These are phyloP conservation scores for Brachynemurus nebulosus DNA, from an alignment of 2,888 invertebrate genomes.

Conservation along the genomic window DNA sequence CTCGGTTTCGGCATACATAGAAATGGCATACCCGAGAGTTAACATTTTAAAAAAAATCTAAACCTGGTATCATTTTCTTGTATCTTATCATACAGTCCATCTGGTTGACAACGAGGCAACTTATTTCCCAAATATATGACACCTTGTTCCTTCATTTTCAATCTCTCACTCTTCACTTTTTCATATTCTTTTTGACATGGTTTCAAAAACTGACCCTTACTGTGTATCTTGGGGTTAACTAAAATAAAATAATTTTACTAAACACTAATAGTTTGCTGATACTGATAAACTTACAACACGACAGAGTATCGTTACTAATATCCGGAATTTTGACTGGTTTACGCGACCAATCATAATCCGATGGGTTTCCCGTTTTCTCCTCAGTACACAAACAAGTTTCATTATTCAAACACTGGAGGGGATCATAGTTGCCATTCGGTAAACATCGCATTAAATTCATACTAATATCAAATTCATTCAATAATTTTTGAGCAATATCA, in stretches of 20 bases:
- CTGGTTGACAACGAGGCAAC: conserved; percentile 34
- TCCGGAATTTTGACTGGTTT: conserved; percentile 24
- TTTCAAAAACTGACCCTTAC: conserved; percentile 27
- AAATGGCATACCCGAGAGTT: too few species aligned
- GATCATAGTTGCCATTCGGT: conserved; percentile 50
- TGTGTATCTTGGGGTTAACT: conserved; percentile 30
- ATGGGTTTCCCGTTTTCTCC: conserved; percentile 35
- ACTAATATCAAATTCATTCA: too few species aligned
- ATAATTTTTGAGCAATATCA: conserved; percentile 32
- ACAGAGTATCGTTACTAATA: conserved; percentile 25
- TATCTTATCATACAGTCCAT: conserved; percentile 35
- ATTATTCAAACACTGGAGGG: conserved; percentile 47
- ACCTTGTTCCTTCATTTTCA: conserved; percentile 23
- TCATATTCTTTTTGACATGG: conserved; percentile 30
- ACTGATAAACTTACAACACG: conserved; percentile 29
- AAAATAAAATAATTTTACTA: neutral
- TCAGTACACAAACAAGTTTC: conserved; percentile 46
- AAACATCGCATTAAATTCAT: conserved; percentile 39
- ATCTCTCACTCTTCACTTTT: conserved; percentile 25
- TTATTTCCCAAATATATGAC: conserved; percentile 26
- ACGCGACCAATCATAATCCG: conserved; percentile 20
- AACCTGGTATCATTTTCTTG: conserved; percentile 23
- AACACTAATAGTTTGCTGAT: neutral
- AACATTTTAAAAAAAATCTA: conserved; percentile 14
- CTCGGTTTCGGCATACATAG: too few species aligned